Evolutionary conservation across 1,140 invertebrate species (phyloP).

Genomic region (Parapsyche elsis): DNA sequence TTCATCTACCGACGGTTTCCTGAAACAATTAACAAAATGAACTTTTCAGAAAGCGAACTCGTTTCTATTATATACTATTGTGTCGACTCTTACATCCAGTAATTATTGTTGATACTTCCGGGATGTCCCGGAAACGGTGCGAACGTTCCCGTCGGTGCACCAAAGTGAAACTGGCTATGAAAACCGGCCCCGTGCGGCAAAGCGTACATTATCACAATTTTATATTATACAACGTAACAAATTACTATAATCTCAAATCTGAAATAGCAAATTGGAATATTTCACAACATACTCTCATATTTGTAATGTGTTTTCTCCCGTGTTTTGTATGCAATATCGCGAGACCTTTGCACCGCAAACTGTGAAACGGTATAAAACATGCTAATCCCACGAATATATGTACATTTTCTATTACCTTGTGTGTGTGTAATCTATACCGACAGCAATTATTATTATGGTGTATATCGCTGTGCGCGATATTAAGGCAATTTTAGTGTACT

Average conservation of each 20-base stretch:
- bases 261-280: conserved; percentile 10
- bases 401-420: background rate
- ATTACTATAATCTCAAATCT: background rate
- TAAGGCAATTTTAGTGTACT: conserved; percentile 36
- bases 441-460: conserved; percentile 12
- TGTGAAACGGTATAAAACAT: background rate
- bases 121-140: conserved; percentile 46
- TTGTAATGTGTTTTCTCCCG: background rate
- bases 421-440: conserved; percentile 22
- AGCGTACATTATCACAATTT: conserved; percentile 47
- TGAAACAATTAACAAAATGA: conserved; percentile 63
- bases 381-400: conserved; percentile 32
- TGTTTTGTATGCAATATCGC: no score
- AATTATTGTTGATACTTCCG: conserved; percentile 47
- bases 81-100: conserved; percentile 53
- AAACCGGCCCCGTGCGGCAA: conserved; percentile 48
- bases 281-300: background rate
- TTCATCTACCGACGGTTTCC: conserved; percentile 75
- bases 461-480: conserved; percentile 28
- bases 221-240: background rate
- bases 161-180: conserved; percentile 52
- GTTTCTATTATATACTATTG: background rate
- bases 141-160: conserved; percentile 44
- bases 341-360: conserved; percentile 14
- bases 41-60: background rate